Evolutionary conservation across 1,140 invertebrate species (phyloP).

Genomic region (Leucophenga varia): DNA sequence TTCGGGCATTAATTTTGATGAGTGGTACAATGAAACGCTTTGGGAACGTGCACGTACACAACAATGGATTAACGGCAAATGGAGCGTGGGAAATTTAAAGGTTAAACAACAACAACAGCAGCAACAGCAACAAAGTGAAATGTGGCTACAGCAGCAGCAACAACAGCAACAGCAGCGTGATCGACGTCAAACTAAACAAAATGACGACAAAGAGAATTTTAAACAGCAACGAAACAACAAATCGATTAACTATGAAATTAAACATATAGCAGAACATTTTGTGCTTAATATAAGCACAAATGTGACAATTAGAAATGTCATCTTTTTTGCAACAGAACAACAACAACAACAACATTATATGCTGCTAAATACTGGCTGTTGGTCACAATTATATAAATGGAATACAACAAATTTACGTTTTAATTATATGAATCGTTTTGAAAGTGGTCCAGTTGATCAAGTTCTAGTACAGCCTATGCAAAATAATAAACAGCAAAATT

Average conservation of each 20-base stretch:
- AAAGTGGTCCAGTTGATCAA: constrained; percentile 36
- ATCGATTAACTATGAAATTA: too few species aligned
- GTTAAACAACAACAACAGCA: constrained; percentile 19
- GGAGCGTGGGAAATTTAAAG: constrained; percentile 34
- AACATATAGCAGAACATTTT: too few species aligned
- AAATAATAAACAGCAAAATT: constrained; percentile 16
- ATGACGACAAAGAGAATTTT: too few species aligned
- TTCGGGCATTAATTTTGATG: constrained; percentile 36
- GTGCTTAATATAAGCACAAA: too few species aligned
- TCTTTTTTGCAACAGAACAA: constrained; percentile 9
- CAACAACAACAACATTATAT: constrained; percentile 20
- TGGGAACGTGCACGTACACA: constrained; percentile 19
- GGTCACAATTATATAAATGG: constrained; percentile 25
- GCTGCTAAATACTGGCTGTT: constrained; percentile 37
- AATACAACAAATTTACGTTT: neutral
- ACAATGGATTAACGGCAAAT: constrained; percentile 40
- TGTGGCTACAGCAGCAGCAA: too few species aligned
- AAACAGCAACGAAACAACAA: too few species aligned
- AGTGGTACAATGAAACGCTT: constrained; percentile 33
- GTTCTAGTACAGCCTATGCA: constrained; percentile 10
- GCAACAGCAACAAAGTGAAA: too few species aligned
- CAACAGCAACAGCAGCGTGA: too few species aligned
- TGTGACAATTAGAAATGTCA: neutral
- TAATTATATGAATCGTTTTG: constrained; percentile 19
- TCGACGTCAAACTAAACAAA: too few species aligned